These are phyloP conservation scores for Misgurnus anguillicaudatus DNA, from an alignment of 2,113 vertebrate genomes.

Conservation along the genomic window DNA sequence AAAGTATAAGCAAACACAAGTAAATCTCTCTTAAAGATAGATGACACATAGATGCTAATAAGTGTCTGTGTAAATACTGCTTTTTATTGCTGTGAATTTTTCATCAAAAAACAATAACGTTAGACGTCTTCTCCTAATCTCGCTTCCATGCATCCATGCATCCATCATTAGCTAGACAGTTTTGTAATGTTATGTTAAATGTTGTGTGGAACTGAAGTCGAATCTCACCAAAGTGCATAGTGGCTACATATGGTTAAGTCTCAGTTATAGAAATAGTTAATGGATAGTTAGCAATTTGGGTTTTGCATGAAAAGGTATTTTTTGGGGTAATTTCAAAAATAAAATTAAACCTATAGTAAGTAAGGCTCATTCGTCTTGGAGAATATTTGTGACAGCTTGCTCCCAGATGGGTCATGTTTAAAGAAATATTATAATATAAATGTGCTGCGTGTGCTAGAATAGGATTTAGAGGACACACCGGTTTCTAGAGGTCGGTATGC, in stretches of 20 bases:
- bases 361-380: constrained; percentile 10
- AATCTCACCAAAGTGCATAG: not conserved
- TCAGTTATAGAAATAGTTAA: not conserved
- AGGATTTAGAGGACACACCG: constrained; percentile 64
- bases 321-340: not conserved
- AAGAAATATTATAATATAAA: constrained; percentile 64
- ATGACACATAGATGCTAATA: constrained; percentile 21
- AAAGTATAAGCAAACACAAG: constrained; percentile 39
- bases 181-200: constrained; percentile 3
- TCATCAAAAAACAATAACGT: constrained; percentile 3
- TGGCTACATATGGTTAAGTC: not conserved
- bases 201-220: not conserved
- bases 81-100: constrained; percentile 6
- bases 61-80: constrained; percentile 34
- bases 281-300: not conserved
- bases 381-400: constrained; percentile 60
- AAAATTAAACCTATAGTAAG: not conserved
- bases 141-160: not conserved
- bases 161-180: not conserved
- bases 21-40: constrained; percentile 7
- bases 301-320: not conserved
- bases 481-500: constrained; percentile 70
- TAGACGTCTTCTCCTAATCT: constrained; percentile 26
- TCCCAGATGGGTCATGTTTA: constrained; percentile 60
- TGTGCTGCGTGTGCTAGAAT: constrained; percentile 63